Base-by-base conservation (phyloP, 2,888 invertebrate genomes). In the Odontothrips loti region DNA sequence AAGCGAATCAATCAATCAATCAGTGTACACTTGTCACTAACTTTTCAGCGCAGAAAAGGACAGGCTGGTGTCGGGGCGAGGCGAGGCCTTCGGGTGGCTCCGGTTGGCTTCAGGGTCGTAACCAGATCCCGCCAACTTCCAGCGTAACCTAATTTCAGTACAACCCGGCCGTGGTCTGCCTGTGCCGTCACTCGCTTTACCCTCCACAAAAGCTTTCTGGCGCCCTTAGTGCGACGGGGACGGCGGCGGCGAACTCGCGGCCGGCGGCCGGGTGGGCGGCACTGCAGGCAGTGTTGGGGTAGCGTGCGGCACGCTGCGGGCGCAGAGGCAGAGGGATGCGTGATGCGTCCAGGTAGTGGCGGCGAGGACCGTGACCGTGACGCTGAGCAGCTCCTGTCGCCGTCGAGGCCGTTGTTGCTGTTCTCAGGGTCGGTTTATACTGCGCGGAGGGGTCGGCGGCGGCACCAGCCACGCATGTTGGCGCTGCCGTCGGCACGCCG, bases 21-120 rank as follows among this genome's bases (percentile, higher is more conserved):
- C 68, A 75, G 68, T 75, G 68, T 75, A 75, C 68, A 75, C 68
- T 75, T 75, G 68, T 75, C 68, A 75, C 23, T 23, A 27, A 75
- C 23, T 75, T 75, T 27, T 23, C 27, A 11, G 27, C 23, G 11
- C 27, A 27, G 68, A 8, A 6, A 43, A 2, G 34, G 34, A 6
- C 34, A 6, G 34, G 34, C 34, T 2, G 34, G 58, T 20, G 15
- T 20, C 58, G 58, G 0, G 20, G 58, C 17, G 12, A 0, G 58
- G 15, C 51, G 51, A 58, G 20, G 15, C 15, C 10, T 20, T 20
- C 58, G 58, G 17, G 58, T 17, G 58, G 20, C 20, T 58, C 20
- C 15, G 58, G 0, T 17, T 0, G 20, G 15, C 20, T 58, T 0
- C 10, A 15, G 20, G 20, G 58, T 51, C 51, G 51, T 10, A 10